Conservation (phyloP, 1,140 invertebrate genomes). For the Drosophila eugracilis region DNA sequence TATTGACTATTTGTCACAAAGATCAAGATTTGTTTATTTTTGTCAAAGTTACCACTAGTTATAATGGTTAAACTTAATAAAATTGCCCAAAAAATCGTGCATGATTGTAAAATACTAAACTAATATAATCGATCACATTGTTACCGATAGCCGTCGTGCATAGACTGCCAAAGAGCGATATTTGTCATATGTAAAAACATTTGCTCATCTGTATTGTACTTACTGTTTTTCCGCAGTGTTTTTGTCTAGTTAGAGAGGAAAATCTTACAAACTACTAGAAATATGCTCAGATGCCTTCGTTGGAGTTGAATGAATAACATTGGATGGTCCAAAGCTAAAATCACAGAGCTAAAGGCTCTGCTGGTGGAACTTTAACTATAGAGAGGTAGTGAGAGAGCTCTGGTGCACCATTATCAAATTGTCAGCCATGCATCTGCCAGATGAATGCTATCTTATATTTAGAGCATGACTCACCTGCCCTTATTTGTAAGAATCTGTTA, state of each 20-base stretch:
- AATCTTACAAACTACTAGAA: constrained; percentile 1
- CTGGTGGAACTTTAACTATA: constrained; percentile 11
- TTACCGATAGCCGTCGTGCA: constrained; percentile 10
- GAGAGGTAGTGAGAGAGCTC: neutral
- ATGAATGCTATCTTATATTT: constrained; percentile 19
- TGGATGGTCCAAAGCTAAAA: neutral
- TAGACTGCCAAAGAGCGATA: constrained; percentile 27
- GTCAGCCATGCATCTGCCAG: constrained; percentile 28
- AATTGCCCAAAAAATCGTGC: too few species aligned
- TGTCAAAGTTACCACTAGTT: too few species aligned
- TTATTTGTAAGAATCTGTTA: neutral
- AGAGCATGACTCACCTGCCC: constrained; percentile 27
- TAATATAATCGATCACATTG: too few species aligned
- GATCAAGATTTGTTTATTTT: too few species aligned
- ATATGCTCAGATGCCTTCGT: neutral
- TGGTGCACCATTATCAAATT: constrained; percentile 25
- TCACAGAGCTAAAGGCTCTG: neutral
- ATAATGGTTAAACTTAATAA: too few species aligned
- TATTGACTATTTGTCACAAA: too few species aligned
- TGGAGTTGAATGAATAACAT: neutral
- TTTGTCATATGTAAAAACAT: constrained; percentile 54
- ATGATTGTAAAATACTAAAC: too few species aligned
- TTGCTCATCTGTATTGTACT: constrained; percentile 21
- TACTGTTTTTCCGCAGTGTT: constrained; percentile 15
- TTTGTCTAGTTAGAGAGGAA: neutral